Evolutionary conservation across 2,797 vertebrate genomes (phyloP), one percentile per base, ranked within the genome.

Genomic region (Delichon dasypus): DNA sequence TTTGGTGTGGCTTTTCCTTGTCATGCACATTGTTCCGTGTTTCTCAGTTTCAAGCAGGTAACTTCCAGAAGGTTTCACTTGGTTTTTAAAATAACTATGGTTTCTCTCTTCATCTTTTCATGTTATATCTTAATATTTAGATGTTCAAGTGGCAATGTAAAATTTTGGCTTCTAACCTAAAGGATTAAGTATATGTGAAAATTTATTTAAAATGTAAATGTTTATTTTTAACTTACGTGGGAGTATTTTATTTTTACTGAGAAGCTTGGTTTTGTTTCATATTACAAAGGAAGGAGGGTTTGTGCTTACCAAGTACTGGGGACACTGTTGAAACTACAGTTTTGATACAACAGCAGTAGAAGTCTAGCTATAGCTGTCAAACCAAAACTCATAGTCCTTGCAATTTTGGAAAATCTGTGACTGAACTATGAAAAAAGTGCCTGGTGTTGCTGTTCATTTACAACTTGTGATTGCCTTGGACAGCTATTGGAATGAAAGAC

Each of bases 21-120:
- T 17, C 25, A 4, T 4, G 27, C 44, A 23, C 11, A 10, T n/a
- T 42, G 32, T 66, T 54, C 23, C 3, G 0, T 26, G 14, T 47
- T 72, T 79, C 47, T 79, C 42, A 48, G 0, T 58, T 61, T 83
- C 5, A 53, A 21, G 22, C 42, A 58, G 44, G 40, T 60, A 5
- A 75, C 36, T 67, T 78, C 9, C 5, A 51, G 14, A 38, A 66
- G 58, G 34, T 82, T 82, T 88, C 9, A 7, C 32, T 76, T n/a
- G 16, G 13, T 44, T 58, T 88, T 83, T 61, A 50, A 82, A 70
- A 51, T 29, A 67, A 11, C 30, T 50, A 0, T 44, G n/a, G n/a
- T 78, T 66, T 78, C 40, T 68, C 6, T 23, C 36, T 64, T 34
- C 8, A 7, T 51, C 19, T 89, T 89, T n/a, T 47, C 13, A 6